A percentile compares a stretch with the other conserved stretches of the same genome.
phyloP scores from a whole-genome alignment of 2,888 invertebrate species.

The Entomobrya proxima region DNA sequence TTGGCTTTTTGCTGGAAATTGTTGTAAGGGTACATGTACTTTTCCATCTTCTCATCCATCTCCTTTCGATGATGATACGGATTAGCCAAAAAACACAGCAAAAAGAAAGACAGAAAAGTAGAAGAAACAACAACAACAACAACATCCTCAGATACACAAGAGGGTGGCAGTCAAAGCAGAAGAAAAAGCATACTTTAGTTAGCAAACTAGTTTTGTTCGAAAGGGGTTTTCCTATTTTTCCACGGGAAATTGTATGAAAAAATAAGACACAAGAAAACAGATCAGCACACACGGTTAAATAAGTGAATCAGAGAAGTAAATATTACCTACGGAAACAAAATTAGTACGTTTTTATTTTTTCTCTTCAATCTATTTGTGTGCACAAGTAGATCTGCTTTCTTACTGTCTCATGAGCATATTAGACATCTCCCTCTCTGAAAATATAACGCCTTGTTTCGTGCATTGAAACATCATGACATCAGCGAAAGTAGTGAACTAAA shows the following conservation, averaged over 20 bases:
- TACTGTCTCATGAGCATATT: slow-evolving; percentile 4
- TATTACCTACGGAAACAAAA: slow-evolving; percentile 65
- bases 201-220: slow-evolving; percentile 45
- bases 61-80: slow-evolving; percentile 61
- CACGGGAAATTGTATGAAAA: slow-evolving; percentile 55
- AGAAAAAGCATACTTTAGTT: slow-evolving; percentile 23
- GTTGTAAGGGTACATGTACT: slow-evolving; percentile 16
- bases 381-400: slow-evolving; percentile 8
- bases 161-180: slow-evolving; percentile 14
- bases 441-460: not conserved
- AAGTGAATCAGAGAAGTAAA: slow-evolving; percentile 66
- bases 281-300: slow-evolving; percentile 48
- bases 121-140: slow-evolving; percentile 13
- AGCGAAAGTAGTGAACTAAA: slow-evolving; percentile 10
- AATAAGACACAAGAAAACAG: slow-evolving; percentile 40
- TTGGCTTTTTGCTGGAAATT: slow-evolving; percentile 53
- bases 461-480: slow-evolving; percentile 46
- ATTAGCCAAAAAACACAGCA: slow-evolving; percentile 49
- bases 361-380: slow-evolving; percentile 43
- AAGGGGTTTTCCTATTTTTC: slow-evolving; percentile 30
- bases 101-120: slow-evolving; percentile 10
- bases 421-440: not conserved
- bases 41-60: slow-evolving; percentile 43
- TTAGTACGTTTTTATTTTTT: slow-evolving; percentile 41
- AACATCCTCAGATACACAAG: not conserved